Conservation (phyloP, 2,797 vertebrate species). For the Lagodon rhomboides region DNA sequence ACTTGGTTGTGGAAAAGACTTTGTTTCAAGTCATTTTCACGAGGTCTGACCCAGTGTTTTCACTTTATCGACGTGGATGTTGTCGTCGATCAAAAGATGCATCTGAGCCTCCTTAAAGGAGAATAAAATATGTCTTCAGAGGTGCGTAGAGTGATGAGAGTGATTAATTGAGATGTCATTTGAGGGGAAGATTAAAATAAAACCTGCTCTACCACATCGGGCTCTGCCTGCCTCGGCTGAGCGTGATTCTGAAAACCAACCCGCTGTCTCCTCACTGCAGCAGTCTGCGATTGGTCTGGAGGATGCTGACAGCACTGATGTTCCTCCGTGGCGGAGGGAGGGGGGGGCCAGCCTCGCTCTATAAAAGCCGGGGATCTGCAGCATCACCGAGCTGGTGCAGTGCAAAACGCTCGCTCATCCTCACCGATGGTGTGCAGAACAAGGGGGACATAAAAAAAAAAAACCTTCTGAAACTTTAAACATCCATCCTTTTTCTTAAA, state of each 20-base stretch:
- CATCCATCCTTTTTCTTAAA: slow-evolving; percentile 76
- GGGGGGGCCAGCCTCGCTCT: slow-evolving; percentile 54
- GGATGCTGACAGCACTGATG: slow-evolving; percentile 77
- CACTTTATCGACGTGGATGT: neutral
- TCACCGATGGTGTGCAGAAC: slow-evolving; percentile 90
- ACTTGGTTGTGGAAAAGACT: slow-evolving; percentile 29
- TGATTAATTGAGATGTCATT: neutral
- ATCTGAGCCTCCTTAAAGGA: neutral
- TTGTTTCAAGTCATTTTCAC: slow-evolving; percentile 34
- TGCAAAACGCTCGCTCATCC: slow-evolving; percentile 86
- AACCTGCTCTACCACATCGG: slow-evolving; percentile 55
- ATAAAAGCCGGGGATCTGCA: slow-evolving; percentile 87
- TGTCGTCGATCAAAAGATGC: neutral
- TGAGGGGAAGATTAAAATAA: slow-evolving; percentile 12
- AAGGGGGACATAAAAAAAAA: slow-evolving; percentile 88
- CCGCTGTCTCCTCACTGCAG: slow-evolving; percentile 77
- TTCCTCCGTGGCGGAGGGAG: slow-evolving; percentile 56
- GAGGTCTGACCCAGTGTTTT: neutral
- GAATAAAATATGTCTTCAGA: neutral
- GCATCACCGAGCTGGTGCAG: slow-evolving; percentile 90
- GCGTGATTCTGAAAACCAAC: slow-evolving; percentile 75
- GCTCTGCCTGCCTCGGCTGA: slow-evolving; percentile 25
- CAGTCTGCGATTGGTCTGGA: slow-evolving; percentile 81
- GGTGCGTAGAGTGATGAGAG: neutral
- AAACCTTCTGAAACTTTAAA: slow-evolving; percentile 73